Base-by-base conservation (phyloP, 2,888 invertebrate species). In the Andrena camellia region DNA sequence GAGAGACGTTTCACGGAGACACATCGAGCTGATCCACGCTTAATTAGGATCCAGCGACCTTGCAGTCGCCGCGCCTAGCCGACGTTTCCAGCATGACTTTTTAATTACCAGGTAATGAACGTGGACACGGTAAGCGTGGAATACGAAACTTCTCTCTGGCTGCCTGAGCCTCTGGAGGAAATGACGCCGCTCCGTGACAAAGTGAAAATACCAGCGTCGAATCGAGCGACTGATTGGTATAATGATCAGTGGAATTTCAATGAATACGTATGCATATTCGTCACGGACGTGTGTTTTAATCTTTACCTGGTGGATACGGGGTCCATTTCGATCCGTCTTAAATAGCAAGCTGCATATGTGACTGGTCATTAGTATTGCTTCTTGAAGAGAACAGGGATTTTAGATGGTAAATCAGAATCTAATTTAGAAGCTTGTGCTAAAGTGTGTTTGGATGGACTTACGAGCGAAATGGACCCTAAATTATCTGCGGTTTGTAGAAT, bases 11-110 rank as follows among this genome's bases (percentile, higher is more conserved):
- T 85, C 77, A 52, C 75, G 54, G 13, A 42, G 50, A 33, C 52
- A 67, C n/a, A 17, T 74, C 54, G 17, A 20, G 77, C 54, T 48
- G 79, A 80, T 73, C 66, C 54, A 67, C 42, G 42, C 69, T 64
- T 84, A 87, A 87, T 88, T 87, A 84, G 86, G 74, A 78, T 50
- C 88, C 71, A 57, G 68, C 54, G 48, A 42, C 52, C 7, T 60
- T 35, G 66, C 60, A 50, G 69, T 57, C 57, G 31, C 42, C 29
- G 26, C 31, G 59, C 35, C 50, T 31, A 26, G 63, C 33, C 42
- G 29, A 2, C 64, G 74, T 75, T 35, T 60, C 35, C 10, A 67
- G 59, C 88, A 69, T 75, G 85, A 81, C 71, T 87, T 87, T 86
- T 81, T 85, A 73, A 86, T 85, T 81, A 66, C 62, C 42, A 75